Base-by-base conservation (phyloP, 2,888 invertebrate genomes). In the Pandemis corylana region DNA sequence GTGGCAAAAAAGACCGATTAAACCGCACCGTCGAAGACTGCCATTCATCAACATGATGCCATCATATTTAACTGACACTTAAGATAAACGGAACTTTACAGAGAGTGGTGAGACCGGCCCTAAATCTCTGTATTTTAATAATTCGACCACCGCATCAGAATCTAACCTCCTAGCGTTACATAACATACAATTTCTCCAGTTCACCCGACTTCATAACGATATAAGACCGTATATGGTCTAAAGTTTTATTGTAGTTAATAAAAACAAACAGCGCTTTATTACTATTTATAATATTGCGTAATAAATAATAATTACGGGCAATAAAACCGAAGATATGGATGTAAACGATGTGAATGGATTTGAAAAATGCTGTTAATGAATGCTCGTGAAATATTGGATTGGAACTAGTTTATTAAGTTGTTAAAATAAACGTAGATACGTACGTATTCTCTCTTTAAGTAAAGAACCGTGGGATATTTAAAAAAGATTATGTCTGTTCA, bases 241-340 rank as follows among this genome's bases (percentile, higher is more conserved):
- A 65, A 65, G 5, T 49, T 65, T 65, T 65, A 65, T 49, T 65
- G 65, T 49, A 13, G 65, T 49, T 49, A 64, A 64, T 65, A 65
- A 65, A 65, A 65, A 65, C 36, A 49, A 65, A 65, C 49, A 65
- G 46, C 64, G 28, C n/a, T 65, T 36, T 28, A 65, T 65, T 28
- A 49, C 65, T 20, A 49, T 46, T 65, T 49, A 65, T 49, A 13
- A 65, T 13, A 65, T 59, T 59, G 28, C 59, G 59, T 59, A 49
- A 49, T 49, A 65, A 49, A 65, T 65, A 13, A 36, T 36, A 65
- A 65, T 65, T 65, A 49, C 65, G 7, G 13, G 20, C 65, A 49
- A 49, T 65, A 65, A 65, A 65, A 65, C 28, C 49, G 5, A 65
- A 13, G 49, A 49, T 49, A 65, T 49, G 28, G 49, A 13, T 36